Base-by-base conservation (phyloP, 2,888 invertebrate species). In the Andrena hattorfiana region DNA sequence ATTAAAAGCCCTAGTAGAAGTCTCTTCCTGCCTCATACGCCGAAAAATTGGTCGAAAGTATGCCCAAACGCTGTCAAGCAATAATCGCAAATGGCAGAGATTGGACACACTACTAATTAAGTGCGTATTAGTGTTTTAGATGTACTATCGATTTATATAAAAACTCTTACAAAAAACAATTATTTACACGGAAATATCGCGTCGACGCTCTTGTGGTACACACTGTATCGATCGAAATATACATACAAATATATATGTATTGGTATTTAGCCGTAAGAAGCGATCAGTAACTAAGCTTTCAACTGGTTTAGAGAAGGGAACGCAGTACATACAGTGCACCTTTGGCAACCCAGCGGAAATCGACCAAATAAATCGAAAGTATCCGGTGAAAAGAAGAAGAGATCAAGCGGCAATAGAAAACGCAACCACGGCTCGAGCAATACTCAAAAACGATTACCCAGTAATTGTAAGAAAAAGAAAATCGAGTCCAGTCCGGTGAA, bases 321-420 rank as follows among this genome's bases (percentile, higher is more conserved):
- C 75, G 92, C 93, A 2, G 93, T 93, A 0, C 94, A 94, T 49
- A 93, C 93, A 1, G 93, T 94, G 26, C 93, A 94, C 54, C 85
- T 94, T 1, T 94, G 94, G 94, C 94, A 94, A 62, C 93, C 94
- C 0, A 94, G 94, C 77, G 94, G 94, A 0, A 94, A 94, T 81
- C 90, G 94, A 16, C 92, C 93, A 0, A 94, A 91, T 63, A 94
- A 94, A 78, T 86, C 91, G 10, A 94, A 93, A 85, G 60, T 89
- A 6, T 74, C 74, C 1, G 88, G 85, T n/a, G 91, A 92, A 20
- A 93, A 89, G 74, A 93, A 86, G 67, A 93, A 87, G 54, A 93
- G 89, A 54, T 63, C 83, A n/a, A 68, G 62, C 5, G 26, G 32
- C 3, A 81, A 73, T 16, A 92, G 89, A 79, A 93, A 90, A 49